phyloP scores from a whole-genome alignment of 2,888 invertebrate species.

The Anarsia innoxiella region DNA sequence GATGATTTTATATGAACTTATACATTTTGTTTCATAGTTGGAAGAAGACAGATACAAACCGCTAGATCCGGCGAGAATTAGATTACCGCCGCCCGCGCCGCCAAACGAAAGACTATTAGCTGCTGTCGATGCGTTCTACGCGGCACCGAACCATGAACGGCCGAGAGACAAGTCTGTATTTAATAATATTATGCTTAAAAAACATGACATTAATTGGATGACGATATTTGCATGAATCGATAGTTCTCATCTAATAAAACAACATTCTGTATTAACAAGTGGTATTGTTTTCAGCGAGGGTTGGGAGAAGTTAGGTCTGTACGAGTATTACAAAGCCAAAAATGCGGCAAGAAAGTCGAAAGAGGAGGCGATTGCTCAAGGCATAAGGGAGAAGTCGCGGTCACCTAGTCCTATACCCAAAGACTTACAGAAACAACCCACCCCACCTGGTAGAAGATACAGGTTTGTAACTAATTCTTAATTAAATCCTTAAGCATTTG shows the following conservation, averaged over 20 bases:
- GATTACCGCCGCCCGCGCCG: slow-evolving; percentile 95
- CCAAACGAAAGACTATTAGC: slow-evolving; percentile 94
- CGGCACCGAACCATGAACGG: slow-evolving; percentile 94
- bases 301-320: slow-evolving; percentile 98
- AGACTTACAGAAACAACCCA: slow-evolving; percentile 81
- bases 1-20: not conserved
- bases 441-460: slow-evolving; percentile 85
- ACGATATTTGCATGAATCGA: too few species aligned
- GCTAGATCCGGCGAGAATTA: slow-evolving; percentile 90
- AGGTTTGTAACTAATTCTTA: slow-evolving; percentile 41
- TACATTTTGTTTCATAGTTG: slow-evolving; percentile 57
- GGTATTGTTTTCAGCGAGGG: slow-evolving; percentile 91
- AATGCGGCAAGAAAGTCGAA: slow-evolving; percentile 91
- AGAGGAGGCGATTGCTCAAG: slow-evolving; percentile 86
- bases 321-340: slow-evolving; percentile 98
- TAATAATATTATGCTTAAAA: too few species aligned
- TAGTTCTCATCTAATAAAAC: too few species aligned
- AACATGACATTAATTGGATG: too few species aligned
- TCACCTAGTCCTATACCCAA: slow-evolving; percentile 89
- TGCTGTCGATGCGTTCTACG: slow-evolving; percentile 97
- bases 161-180: slow-evolving; percentile 88
- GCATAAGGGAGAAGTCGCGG: slow-evolving; percentile 81
- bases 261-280: too few species aligned
- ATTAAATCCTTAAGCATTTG: too few species aligned
- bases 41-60: slow-evolving; percentile 94